Evolutionary conservation across 2,797 vertebrate genomes (phyloP), one percentile per base, ranked within the genome.

Genomic region (Spondyliosoma cantharus): DNA sequence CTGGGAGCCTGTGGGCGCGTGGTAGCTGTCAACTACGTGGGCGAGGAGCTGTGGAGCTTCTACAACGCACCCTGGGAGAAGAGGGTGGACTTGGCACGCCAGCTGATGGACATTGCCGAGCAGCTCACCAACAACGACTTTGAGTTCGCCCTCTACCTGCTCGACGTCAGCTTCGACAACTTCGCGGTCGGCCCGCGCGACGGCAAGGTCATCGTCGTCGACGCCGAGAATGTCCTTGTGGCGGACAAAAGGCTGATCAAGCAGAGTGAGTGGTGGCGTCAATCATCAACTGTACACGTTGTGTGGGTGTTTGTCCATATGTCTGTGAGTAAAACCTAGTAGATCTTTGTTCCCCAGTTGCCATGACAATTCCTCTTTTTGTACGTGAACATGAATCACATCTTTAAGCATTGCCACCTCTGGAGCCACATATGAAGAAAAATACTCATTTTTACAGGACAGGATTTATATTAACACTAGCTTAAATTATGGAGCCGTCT

Each of bases 51-150:
- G 54, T 99, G 98, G 98, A 98, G 96, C 94, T 99, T 97, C 93
- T 99, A 97, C 86, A 96, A 97, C 76, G 96, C 98, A 0, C 96
- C 97, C 0, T 99, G 98, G 98, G 97, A 97, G 90, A 99, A 98
- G 89, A 94, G 98, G 64, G 97, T 99, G 50, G 98, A 99, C 91
- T 91, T 99, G 87, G 97, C 98, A 48, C 96, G 96, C 88, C 98
- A 99, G 71, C 86, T 99, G 89, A 98, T 99, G 97, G 98, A 99
- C 95, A 99, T 99, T 73, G 98, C 98, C 16, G 98, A 99, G 92
- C 98, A 99, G 91, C 97, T 99, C 88, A 99, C 98, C 81, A 99
- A 99, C 93, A 99, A 99, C 87, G 98, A 99, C 96, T 98, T 99
- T 90, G 98, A 99, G 88, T 99, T 99, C 79, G 97, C 97, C 76